These are phyloP conservation scores for Leucophora obtusa DNA, from an alignment of 2,888 invertebrate genomes.

Conservation along the genomic window DNA sequence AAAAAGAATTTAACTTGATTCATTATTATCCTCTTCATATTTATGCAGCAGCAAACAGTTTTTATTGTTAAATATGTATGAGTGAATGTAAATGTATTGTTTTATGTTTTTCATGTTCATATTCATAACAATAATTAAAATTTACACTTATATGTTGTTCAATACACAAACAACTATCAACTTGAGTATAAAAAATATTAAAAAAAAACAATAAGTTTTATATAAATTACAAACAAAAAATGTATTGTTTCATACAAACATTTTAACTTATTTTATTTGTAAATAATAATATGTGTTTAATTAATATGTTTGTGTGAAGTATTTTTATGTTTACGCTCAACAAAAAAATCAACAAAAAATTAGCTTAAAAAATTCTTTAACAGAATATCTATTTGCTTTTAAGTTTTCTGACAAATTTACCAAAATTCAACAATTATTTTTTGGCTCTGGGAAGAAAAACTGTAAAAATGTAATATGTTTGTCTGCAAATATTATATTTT, in stretches of 20 bases:
- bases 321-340: no score
- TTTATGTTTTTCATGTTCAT: neutral
- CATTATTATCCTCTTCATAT: conserved; percentile 2
- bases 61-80: neutral
- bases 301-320: neutral
- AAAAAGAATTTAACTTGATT: conserved; percentile 4
- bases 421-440: no score
- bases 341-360: no score
- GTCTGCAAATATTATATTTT: no score
- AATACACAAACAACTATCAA: neutral
- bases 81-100: neutral
- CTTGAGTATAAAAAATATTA: neutral
- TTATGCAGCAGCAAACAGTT: neutral
- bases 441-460: no score
- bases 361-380: no score
- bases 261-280: neutral
- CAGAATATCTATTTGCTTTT: no score
- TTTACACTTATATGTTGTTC: neutral
- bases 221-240: neutral
- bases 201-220: neutral
- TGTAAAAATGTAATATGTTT: no score
- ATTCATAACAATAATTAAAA: neutral
- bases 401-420: no score
- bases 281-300: neutral
- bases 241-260: neutral